A percentile compares a stretch with the other conserved stretches of the same genome.
Conservation (phyloP, 2,113 vertebrate species). For the Amazona vittata region DNA sequence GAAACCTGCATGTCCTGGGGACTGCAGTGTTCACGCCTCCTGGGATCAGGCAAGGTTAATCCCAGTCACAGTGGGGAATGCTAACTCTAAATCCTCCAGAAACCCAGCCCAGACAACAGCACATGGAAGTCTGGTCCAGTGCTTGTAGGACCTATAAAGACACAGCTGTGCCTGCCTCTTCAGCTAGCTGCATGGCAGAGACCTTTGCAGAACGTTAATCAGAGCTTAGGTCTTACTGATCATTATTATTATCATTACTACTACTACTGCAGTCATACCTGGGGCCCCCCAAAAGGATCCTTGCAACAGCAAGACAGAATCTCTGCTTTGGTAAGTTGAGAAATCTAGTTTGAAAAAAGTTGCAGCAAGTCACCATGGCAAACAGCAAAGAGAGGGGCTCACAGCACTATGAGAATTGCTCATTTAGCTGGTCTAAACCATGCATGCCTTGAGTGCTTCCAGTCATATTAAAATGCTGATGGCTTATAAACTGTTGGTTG, state of each 20-base stretch:
- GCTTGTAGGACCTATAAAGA: background rate
- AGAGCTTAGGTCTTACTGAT: background rate
- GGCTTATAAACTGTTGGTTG: background rate
- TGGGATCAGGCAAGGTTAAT: background rate
- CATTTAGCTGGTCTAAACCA: background rate
- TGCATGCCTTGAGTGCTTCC: background rate
- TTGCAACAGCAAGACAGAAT: background rate
- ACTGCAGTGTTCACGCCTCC: background rate
- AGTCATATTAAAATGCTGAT: constrained; percentile 13
- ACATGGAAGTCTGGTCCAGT: background rate
- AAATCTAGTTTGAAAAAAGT: background rate
- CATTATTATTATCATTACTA: background rate
- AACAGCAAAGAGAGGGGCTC: accelerated
- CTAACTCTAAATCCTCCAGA: background rate
- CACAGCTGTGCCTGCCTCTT: background rate
- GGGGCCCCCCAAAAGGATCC: background rate
- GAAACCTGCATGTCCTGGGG: background rate
- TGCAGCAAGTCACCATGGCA: background rate
- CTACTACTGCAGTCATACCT: background rate
- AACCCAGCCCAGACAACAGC: background rate
- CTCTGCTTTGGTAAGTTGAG: background rate
- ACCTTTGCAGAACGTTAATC: background rate
- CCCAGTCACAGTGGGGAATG: background rate
- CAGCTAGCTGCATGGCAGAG: background rate
- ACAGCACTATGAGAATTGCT: background rate